Percentiles rank a stretch among this genome's conserved stretches.
Evolutionary conservation across 2,888 invertebrate species (phyloP).

Genomic region (Atethmia centrago): DNA sequence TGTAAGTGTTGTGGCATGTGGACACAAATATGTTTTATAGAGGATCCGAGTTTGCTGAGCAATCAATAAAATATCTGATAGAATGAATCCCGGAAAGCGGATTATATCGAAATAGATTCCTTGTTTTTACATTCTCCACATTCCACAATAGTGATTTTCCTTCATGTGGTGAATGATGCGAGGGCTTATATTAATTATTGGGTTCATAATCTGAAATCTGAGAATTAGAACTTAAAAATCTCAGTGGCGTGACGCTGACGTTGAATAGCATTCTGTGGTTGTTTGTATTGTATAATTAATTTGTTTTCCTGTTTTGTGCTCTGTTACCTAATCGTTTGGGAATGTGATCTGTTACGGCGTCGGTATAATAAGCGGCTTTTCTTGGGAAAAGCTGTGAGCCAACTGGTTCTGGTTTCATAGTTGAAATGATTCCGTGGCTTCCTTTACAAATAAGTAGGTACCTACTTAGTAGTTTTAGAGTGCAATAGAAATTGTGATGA

Average conservation of each 20-base stretch:
- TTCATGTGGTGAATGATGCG: slow-evolving; percentile 3
- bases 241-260: too few species aligned
- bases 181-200: neutral
- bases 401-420: neutral
- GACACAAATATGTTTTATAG: neutral
- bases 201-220: slow-evolving; percentile 18
- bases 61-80: slow-evolving; percentile 20
- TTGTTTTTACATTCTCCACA: slow-evolving; percentile 2
- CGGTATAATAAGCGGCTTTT: neutral
- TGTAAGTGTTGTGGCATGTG: neutral
- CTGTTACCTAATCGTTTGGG: neutral
- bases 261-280: neutral
- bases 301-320: neutral
- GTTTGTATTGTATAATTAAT: neutral
- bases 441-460: neutral
- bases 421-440: neutral
- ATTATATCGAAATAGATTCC: slow-evolving; percentile 17
- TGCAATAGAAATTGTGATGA: neutral
- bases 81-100: neutral
- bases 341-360: neutral
- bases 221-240: neutral
- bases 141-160: neutral
- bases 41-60: neutral
- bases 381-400: neutral
- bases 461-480: neutral